A percentile compares a stretch with the other conserved stretches of the same genome.
Evolutionary conservation across 2,113 vertebrate genomes (phyloP).

Genomic region (Phocoena sinus): DNA sequence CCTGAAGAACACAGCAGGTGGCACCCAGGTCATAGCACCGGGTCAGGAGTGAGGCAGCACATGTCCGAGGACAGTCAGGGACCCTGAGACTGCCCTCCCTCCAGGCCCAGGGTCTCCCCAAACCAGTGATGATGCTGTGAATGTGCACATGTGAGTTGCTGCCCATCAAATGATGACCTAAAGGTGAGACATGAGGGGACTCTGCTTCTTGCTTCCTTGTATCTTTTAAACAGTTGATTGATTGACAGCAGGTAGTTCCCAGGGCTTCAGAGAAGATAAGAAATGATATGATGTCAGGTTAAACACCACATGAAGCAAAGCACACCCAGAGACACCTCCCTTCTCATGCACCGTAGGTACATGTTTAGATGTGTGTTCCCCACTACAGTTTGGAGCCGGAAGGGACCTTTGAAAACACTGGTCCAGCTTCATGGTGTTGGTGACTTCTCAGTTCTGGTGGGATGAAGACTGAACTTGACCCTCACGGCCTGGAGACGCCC

Average conservation of each 20-base stretch:
- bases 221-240: background rate
- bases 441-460: background rate
- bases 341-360: rapidly evolving
- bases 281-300: background rate
- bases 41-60: background rate
- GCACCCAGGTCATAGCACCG: rapidly evolving
- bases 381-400: background rate
- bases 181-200: background rate
- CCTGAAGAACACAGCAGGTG: too few relatives aligned
- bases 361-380: background rate
- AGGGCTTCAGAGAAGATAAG: background rate
- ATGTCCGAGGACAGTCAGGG: rapidly evolving
- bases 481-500: background rate
- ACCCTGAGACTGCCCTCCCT: rapidly evolving
- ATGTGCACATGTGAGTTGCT: background rate
- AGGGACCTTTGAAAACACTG: background rate
- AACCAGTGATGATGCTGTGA: rapidly evolving
- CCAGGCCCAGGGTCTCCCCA: background rate
- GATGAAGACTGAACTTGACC: background rate
- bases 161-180: background rate
- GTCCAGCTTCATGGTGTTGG: background rate
- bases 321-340: background rate
- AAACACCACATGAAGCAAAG: background rate
- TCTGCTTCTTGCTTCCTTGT: background rate
- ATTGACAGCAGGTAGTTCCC: background rate